Conservation (phyloP, 1,140 invertebrate genomes). For the Uloborus diversus region DNA sequence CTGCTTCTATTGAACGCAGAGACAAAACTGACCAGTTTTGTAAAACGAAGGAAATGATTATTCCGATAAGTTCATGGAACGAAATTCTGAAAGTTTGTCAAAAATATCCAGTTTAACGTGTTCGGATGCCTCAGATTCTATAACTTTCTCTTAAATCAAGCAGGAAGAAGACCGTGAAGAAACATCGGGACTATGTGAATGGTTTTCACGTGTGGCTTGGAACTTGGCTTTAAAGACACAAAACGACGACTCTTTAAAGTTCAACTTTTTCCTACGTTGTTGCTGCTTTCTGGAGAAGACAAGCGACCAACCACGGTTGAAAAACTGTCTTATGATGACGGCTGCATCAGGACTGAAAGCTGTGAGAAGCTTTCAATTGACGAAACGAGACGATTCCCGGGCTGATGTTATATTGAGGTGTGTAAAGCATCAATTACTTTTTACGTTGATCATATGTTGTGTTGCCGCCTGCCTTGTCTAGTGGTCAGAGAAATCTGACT, state of each 20-base stretch:
- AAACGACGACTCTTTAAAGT: background rate
- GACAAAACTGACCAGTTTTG: background rate
- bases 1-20: background rate
- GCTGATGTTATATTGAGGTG: background rate
- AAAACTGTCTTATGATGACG: background rate
- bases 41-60: too few relatives aligned
- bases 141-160: background rate
- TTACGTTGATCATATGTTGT: background rate
- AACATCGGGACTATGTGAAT: background rate
- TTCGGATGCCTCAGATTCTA: too few relatives aligned
- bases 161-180: background rate
- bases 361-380: background rate
- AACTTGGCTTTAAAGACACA: slow-evolving; percentile 1
- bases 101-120: background rate
- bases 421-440: background rate
- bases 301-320: background rate
- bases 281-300: background rate
- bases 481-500: background rate
- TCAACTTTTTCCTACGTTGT: background rate
- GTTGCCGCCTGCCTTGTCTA: background rate
- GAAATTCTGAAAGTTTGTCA: background rate
- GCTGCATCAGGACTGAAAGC: background rate
- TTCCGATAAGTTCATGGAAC: background rate
- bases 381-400: background rate
- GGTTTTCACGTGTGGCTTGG: slow-evolving; percentile 17